A percentile compares a stretch with the other conserved stretches of the same genome.
Conservation (phyloP, 2,888 invertebrate genomes). For the Charanyca ferruginea region DNA sequence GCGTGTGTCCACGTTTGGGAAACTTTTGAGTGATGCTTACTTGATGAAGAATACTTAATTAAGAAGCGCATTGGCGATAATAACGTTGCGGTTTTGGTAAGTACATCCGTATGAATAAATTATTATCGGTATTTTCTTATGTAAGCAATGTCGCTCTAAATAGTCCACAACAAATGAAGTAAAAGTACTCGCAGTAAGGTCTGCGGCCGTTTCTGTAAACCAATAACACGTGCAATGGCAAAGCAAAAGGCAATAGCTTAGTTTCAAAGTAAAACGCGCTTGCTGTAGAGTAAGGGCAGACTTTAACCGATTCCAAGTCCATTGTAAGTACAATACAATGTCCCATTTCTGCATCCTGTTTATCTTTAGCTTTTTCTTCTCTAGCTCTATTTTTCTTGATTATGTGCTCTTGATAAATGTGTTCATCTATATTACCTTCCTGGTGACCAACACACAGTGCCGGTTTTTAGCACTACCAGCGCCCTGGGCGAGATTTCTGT, state of each 20-base stretch:
- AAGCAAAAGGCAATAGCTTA: no score
- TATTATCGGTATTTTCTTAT: no score
- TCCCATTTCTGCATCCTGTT: constrained; percentile 43
- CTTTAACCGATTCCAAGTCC: constrained; percentile 64
- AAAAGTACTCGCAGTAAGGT: neutral
- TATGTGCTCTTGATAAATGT: neutral
- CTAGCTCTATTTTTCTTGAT: constrained; percentile 10
- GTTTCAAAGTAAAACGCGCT: constrained; percentile 66
- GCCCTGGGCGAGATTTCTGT: no score
- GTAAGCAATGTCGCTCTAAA: no score
- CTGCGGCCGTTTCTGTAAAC: neutral
- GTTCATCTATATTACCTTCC: neutral
- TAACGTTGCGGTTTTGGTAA: neutral
- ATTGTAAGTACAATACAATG: constrained; percentile 57
- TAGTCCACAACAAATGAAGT: neutral
- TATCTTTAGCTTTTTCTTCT: constrained; percentile 6
- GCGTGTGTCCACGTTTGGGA: neutral
- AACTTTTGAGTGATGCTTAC: neutral
- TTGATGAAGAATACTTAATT: no score
- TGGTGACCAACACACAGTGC: neutral
- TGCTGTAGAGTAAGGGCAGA: constrained; percentile 60
- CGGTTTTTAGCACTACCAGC: no score
- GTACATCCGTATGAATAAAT: neutral
- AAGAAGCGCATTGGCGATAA: neutral
- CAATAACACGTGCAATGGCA: constrained; percentile 9